Percentiles rank a stretch among this genome's conserved stretches.
phyloP scores from a whole-genome alignment of 2,797 vertebrate species.

The Oreortyx pictus region DNA sequence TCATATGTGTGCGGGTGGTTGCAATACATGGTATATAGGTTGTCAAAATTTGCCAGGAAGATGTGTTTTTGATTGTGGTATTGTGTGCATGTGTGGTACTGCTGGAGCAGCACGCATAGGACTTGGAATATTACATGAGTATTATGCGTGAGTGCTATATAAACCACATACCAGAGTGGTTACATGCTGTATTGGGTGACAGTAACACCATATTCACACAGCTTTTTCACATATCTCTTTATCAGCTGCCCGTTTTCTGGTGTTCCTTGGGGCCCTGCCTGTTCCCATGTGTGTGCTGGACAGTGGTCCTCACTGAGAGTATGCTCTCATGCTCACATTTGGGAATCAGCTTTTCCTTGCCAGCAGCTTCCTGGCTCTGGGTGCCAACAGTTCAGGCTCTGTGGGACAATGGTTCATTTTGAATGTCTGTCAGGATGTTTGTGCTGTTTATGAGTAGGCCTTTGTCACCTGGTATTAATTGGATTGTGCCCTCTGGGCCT shows the following conservation, averaged over 20 bases:
- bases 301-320: background rate
- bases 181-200: constrained; percentile 74
- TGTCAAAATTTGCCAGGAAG: constrained; percentile 73
- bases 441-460: constrained; percentile 41
- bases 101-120: constrained; percentile 73
- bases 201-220: constrained; percentile 68
- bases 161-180: constrained; percentile 73
- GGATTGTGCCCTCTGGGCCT: constrained; percentile 61
- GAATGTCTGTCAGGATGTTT: constrained; percentile 57
- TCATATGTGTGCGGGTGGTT: constrained; percentile 73
- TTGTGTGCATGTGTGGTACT: constrained; percentile 73
- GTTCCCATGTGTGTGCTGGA: constrained; percentile 36
- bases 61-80: constrained; percentile 76
- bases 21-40: constrained; percentile 72
- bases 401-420: constrained; percentile 30
- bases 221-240: constrained; percentile 69
- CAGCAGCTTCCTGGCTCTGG: background rate
- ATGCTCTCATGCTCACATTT: background rate
- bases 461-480: constrained; percentile 70
- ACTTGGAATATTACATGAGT: constrained; percentile 68
- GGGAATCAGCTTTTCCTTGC: constrained; percentile 34
- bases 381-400: constrained; percentile 27
- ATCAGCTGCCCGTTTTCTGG: constrained; percentile 55
- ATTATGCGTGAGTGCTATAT: constrained; percentile 70
- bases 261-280: constrained; percentile 14